Evolutionary conservation across 1,140 invertebrate genomes (phyloP).

Genomic region (Dryas iulia): DNA sequence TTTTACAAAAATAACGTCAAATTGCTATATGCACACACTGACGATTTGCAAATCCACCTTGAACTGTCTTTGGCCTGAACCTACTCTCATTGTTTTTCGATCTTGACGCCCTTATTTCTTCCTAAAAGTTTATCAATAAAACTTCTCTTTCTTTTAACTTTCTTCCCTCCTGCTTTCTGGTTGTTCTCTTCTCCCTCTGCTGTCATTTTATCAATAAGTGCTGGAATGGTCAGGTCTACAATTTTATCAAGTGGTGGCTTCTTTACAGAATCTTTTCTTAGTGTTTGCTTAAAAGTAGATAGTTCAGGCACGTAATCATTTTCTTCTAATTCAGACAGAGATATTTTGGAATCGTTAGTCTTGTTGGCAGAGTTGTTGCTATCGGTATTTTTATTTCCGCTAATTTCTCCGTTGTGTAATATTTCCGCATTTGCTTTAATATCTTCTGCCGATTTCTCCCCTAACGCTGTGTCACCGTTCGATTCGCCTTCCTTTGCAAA

Average conservation of each 20-base stretch:
- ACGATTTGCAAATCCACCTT: slow-evolving; percentile 1
- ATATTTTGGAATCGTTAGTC: slow-evolving; percentile 48
- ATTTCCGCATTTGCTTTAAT: slow-evolving; percentile 42
- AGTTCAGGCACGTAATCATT: slow-evolving; percentile 68
- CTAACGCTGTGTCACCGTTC: background rate
- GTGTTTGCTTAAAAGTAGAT: slow-evolving; percentile 49
- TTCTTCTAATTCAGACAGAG: slow-evolving; percentile 59
- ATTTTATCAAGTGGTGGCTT: slow-evolving; percentile 45
- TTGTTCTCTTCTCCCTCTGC: slow-evolving; percentile 55
- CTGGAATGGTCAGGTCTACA: slow-evolving; percentile 66
- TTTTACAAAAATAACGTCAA: background rate
- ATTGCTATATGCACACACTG: background rate
- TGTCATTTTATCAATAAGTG: slow-evolving; percentile 66
- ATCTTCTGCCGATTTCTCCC: slow-evolving; percentile 30
- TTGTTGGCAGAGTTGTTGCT: slow-evolving; percentile 32
- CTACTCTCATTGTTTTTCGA: slow-evolving; percentile 37
- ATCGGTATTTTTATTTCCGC: slow-evolving; percentile 26
- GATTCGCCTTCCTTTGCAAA: slow-evolving; percentile 49
- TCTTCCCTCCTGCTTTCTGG: slow-evolving; percentile 52
- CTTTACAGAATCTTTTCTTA: slow-evolving; percentile 55
- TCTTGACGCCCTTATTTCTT: slow-evolving; percentile 62
- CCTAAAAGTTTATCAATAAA: slow-evolving; percentile 72
- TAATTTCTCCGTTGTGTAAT: slow-evolving; percentile 48
- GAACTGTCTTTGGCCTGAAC: slow-evolving; percentile 60
- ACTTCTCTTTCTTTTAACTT: slow-evolving; percentile 72